Percentiles rank a stretch among this genome's conserved stretches.
Conservation (phyloP, 2,113 vertebrate species). For the Athene cunicularia region DNA sequence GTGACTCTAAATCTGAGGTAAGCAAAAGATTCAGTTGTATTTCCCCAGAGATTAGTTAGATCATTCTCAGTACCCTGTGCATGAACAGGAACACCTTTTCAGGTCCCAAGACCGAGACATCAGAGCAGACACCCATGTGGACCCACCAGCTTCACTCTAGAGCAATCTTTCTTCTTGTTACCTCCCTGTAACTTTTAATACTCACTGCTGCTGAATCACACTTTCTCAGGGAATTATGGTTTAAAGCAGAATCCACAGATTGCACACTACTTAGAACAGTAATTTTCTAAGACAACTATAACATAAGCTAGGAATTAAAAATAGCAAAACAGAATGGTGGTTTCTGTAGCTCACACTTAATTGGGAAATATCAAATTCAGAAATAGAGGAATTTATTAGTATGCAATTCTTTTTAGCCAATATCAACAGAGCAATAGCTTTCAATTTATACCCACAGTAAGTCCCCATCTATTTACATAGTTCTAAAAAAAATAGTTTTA, state of each 20-base stretch:
- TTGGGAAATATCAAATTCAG: neutral
- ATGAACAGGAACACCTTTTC: neutral
- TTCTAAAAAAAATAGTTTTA: neutral
- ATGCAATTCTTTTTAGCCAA: neutral
- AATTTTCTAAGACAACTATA: neutral
- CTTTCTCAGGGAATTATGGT: neutral
- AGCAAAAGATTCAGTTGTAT: neutral
- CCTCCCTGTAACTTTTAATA: neutral
- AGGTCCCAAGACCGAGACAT: neutral
- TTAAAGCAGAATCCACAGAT: neutral
- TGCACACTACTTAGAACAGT: neutral
- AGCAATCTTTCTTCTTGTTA: neutral
- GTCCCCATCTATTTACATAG: neutral
- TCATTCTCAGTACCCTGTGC: neutral
- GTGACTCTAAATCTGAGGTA: conserved; percentile 90
- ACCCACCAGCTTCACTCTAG: neutral
- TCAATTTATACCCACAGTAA: neutral
- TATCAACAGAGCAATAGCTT: neutral
- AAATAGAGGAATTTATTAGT: neutral
- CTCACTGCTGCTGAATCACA: neutral
- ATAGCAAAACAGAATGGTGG: neutral
- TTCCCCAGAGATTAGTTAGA: neutral
- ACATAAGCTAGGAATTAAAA: neutral
- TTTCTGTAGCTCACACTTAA: neutral
- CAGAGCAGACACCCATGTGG: rapidly evolving